A percentile compares a stretch with the other conserved stretches of the same genome.
These are phyloP conservation scores for Naso thynnoides DNA, from an alignment of 2,797 vertebrate species.

Conservation along the genomic window DNA sequence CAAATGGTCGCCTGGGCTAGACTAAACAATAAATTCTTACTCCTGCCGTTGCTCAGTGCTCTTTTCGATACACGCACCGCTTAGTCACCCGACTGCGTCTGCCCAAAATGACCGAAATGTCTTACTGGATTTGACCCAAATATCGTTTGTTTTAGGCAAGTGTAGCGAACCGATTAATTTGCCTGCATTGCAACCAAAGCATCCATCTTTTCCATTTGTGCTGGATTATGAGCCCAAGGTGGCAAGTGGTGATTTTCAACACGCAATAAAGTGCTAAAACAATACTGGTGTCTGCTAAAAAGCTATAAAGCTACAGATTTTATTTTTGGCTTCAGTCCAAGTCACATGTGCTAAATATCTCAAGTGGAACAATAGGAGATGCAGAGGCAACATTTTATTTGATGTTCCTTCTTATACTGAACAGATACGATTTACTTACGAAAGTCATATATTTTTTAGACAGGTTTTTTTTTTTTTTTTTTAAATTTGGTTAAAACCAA, in stretches of 20 bases:
- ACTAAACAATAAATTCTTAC: conserved; percentile 67
- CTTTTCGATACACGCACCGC: neutral
- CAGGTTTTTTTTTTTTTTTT: neutral
- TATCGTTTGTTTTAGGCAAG: conserved; percentile 70
- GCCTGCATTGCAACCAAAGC: conserved; percentile 20
- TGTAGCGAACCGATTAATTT: conserved; percentile 50
- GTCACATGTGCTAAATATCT: conserved; percentile 56
- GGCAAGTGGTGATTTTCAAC: neutral
- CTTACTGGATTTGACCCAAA: conserved; percentile 63
- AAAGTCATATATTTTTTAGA: neutral
- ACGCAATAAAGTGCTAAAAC: conserved; percentile 17
- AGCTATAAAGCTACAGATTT: conserved; percentile 3
- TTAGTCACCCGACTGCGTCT: neutral
- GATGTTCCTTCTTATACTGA: neutral
- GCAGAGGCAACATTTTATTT: neutral
- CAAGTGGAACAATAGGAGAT: conserved; percentile 46
- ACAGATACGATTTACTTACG: too few relatives aligned
- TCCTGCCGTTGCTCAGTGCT: neutral
- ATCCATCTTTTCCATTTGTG: conserved; percentile 12
- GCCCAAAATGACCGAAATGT: conserved; percentile 13
- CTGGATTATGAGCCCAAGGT: conserved; percentile 3
- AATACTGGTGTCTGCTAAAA: conserved; percentile 5
- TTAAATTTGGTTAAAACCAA: neutral
- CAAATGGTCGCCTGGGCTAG: conserved; percentile 75
- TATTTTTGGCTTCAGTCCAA: conserved; percentile 58